Evolutionary conservation across 2,888 invertebrate species (phyloP), one percentile per base, ranked within the genome.

Genomic region (Drosophila parthenogenetica): DNA sequence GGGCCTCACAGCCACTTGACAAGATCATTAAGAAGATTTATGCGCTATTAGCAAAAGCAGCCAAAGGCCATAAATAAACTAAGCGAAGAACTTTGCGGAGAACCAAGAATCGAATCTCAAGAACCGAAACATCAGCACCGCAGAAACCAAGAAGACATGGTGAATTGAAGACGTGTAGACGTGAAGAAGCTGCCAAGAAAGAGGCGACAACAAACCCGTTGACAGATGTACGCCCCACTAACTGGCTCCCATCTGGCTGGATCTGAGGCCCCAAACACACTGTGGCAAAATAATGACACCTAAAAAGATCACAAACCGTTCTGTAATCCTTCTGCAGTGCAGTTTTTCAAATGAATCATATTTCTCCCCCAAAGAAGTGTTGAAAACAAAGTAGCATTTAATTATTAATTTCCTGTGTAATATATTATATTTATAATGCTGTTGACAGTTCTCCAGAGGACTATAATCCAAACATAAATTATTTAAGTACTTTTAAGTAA

Each of bases 11-110:
- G 84, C 67, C 82, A 89, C 87, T 89, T 90, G 90, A 90, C 90
- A 90, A 89, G 89, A 87, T 90, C 87, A 89, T 90, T 90, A 89
- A 90, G 76, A 90, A 90, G 89, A 90, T 90, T 90, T 89, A 90
- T 90, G 86, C 82, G 81, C 88, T 84, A 90, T 90, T 90, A 90
- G 90, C 85, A 80, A 86, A 86, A 73, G 86, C 86, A 86, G 83
- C 86, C 87, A 79, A 67, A 74, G 73, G 74, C 87, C 89, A 88
- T 89, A 87, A 87, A 87, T 86, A 89, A 89, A 84, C 73, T 66
- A 66, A 61, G 67, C 67, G 61, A 46, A 55, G 66, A 77, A 59
- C 77, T 64, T 39, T 57, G 35, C 58, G 57, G 63, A n/a, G 50
- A 50, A 3, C 10, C 35, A 35, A 35, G 55, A 45, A 63, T 64